phyloP scores from a whole-genome alignment of 2,888 invertebrate species.

The Pammene aurita region DNA sequence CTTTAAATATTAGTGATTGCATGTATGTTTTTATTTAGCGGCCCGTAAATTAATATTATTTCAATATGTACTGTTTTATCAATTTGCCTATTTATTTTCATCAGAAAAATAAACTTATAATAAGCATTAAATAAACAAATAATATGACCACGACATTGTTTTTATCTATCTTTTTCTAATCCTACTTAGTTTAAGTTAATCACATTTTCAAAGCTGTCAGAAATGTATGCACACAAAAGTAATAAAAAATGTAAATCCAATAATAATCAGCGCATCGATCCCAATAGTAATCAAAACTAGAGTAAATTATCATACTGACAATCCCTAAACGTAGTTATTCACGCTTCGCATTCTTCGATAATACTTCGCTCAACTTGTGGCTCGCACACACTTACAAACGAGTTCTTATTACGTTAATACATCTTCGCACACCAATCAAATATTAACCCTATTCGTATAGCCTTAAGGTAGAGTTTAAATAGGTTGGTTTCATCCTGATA shows the following conservation, averaged over 20 bases:
- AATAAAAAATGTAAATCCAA: too few species aligned
- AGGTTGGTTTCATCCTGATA: conserved; percentile 49
- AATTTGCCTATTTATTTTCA: background rate
- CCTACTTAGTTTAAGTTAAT: too few species aligned
- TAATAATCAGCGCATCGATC: conserved; percentile 41
- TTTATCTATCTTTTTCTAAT: background rate
- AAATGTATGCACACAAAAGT: too few species aligned
- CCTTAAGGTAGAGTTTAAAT: conserved; percentile 50
- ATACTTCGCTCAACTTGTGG: conserved; percentile 70
- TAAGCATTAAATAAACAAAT: background rate
- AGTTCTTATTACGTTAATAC: conserved; percentile 70
- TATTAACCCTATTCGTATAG: conserved; percentile 43
- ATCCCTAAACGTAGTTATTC: conserved; percentile 81
- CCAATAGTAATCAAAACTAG: conserved; percentile 62
- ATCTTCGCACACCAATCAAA: conserved; percentile 45
- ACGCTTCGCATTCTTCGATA: conserved; percentile 80
- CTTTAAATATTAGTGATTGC: conserved; percentile 40
- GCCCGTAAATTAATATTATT: conserved; percentile 23
- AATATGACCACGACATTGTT: background rate
- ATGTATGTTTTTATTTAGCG: conserved; percentile 21
- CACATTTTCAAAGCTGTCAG: too few species aligned
- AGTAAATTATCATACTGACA: conserved; percentile 75
- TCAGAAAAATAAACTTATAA: background rate
- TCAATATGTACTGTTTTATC: background rate
- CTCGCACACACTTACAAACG: conserved; percentile 68